Evolutionary conservation across 2,113 vertebrate species (phyloP), one percentile per base, ranked within the genome.

Genomic region (Corapipo altera): DNA sequence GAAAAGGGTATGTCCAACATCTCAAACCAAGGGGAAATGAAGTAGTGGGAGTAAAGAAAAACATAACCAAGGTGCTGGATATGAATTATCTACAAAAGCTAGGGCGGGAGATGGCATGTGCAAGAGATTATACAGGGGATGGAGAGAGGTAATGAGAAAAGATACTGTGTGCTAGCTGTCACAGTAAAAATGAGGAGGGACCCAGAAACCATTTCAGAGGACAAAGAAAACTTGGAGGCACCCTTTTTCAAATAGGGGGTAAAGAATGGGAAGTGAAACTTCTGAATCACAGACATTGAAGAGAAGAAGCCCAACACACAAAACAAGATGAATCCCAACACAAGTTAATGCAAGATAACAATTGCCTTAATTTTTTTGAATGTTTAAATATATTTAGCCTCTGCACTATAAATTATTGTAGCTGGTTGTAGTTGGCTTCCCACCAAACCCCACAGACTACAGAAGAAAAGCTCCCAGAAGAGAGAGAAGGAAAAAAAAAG

Each of bases 321-420:
- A 33, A 76, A 73, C 49, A 66, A 13, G 23, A 28, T 22, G 51
- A 57, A n/a, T 21, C 2, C 12, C 19, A 88, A 27, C 18, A 55
- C 16, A 10, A 0, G 37, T 28, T 26, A 66, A 73, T 2, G 2
- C 6, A 62, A 62, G 6, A 37, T 8, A 70, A 4, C 5, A 75
- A 88, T 55, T 77, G 5, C 4, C 39, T 82, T 66, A 18, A 18
- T 61, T 93, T 75, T 72, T 62, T 5, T 0, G 78, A 86, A 81
- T 33, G 9, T 49, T 77, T 32, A 51, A 43, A 55, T 44, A 13
- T 28, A 33, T 51, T 82, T 52, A 71, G 6, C 6, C 18, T 71
- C 14, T 54, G 21, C 14, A 12, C 20, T 4, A 7, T 62, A n/a
- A 79, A 66, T 62, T 27, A 20, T 26, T 41, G 39, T 41, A 41